Evolutionary conservation across 2,113 vertebrate genomes (phyloP).

Genomic region (Antechinus stuartii): DNA sequence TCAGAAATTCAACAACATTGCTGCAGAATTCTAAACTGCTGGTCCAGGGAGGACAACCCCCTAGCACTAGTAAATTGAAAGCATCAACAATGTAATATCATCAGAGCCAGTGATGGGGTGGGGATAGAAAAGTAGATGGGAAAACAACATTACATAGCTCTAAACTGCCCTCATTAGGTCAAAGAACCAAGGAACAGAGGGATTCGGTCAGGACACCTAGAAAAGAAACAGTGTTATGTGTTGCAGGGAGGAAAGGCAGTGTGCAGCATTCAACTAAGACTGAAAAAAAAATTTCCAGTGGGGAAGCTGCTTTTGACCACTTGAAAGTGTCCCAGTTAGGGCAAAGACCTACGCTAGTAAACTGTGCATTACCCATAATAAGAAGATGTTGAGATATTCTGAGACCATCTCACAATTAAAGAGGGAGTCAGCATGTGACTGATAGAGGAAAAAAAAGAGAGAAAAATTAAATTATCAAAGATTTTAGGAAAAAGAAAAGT

Average conservation of each 20-base stretch:
- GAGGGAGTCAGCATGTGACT: not conserved
- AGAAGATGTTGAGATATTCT: too few species aligned
- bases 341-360: too few species aligned
- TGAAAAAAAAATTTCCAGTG: not conserved
- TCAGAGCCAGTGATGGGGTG: too few species aligned
- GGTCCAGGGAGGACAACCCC: too few species aligned
- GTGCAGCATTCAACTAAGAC: not conserved
- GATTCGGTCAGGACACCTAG: not conserved
- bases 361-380: not conserved
- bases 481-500: not conserved
- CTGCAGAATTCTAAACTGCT: not conserved
- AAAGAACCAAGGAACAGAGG: too few species aligned
- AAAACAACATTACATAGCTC: not conserved
- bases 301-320: not conserved
- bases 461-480: not conserved
- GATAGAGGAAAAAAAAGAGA: not conserved
- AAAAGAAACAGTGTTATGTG: not conserved
- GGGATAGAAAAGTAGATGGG: too few species aligned
- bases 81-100: too few species aligned
- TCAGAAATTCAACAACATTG: too few species aligned
- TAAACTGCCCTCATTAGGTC: too few species aligned
- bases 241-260: not conserved
- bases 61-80: not conserved
- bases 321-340: not conserved
- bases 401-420: not conserved